A percentile compares a stretch with the other conserved stretches of the same genome.
Evolutionary conservation across 2,113 vertebrate genomes (phyloP).

Genomic region (Eurypyga helias): DNA sequence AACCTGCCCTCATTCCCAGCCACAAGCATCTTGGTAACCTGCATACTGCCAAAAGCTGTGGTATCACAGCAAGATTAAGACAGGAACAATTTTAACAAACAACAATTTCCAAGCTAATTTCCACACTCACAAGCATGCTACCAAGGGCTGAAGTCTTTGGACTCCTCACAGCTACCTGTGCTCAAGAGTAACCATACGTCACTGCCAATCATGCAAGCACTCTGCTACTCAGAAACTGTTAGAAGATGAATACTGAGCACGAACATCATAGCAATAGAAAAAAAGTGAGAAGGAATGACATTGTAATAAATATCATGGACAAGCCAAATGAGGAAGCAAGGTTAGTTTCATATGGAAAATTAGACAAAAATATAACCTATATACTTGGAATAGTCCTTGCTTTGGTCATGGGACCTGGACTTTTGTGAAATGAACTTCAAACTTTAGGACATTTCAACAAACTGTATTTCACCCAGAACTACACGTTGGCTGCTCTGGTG

Average conservation of each 20-base stretch:
- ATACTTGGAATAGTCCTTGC: background rate
- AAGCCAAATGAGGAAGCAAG: background rate
- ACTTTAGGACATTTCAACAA: background rate
- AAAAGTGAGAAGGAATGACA: background rate
- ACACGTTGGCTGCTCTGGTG: background rate
- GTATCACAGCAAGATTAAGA: background rate
- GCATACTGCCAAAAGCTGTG: slow-evolving; percentile 10
- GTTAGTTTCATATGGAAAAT: background rate
- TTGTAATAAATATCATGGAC: background rate
- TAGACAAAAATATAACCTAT: background rate
- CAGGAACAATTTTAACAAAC: background rate
- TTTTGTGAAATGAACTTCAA: background rate
- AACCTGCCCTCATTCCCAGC: slow-evolving; percentile 14
- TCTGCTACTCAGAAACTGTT: background rate
- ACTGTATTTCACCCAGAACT: background rate
- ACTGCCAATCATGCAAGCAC: background rate
- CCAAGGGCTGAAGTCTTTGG: background rate
- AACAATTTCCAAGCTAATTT: background rate
- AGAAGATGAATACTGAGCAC: slow-evolving; percentile 17
- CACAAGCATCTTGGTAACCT: slow-evolving; percentile 30
- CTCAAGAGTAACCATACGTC: background rate
- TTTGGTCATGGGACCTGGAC: background rate
- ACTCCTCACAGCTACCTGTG: background rate
- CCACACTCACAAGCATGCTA: background rate
- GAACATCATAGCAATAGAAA: background rate